phyloP scores from a whole-genome alignment of 2,797 vertebrate genomes.

The Malacoctenus gilli region DNA sequence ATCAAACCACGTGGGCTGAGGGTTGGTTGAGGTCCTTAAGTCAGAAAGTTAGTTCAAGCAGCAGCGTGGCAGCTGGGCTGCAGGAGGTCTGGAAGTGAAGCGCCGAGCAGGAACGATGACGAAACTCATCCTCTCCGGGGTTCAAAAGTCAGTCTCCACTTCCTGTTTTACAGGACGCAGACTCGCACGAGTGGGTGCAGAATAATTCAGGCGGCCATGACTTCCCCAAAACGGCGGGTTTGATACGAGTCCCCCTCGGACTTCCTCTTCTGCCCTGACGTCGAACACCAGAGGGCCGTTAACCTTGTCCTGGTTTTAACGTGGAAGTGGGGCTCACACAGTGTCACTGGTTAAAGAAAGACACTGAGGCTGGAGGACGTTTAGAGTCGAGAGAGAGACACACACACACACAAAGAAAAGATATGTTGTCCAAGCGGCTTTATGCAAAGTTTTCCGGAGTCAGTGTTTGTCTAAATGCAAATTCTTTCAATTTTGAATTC shows the following conservation, averaged over 20 bases:
- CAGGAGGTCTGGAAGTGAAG: slow-evolving; percentile 46
- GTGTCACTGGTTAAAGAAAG: not conserved
- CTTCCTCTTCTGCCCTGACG: slow-evolving; percentile 49
- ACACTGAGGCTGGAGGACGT: too few species aligned
- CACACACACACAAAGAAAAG: too few species aligned
- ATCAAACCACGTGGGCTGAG: slow-evolving; percentile 7
- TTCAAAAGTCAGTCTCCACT: slow-evolving; percentile 76
- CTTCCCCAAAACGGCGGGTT: slow-evolving; percentile 63
- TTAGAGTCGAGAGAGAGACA: too few species aligned
- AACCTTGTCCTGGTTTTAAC: slow-evolving; percentile 57
- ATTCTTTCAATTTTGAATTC: too few species aligned
- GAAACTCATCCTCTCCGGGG: slow-evolving; percentile 69
- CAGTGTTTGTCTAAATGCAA: too few species aligned
- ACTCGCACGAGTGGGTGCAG: slow-evolving; percentile 53
- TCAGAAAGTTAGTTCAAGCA: slow-evolving; percentile 43
- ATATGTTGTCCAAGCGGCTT: too few species aligned
- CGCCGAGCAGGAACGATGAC: slow-evolving; percentile 60
- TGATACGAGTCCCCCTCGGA: slow-evolving; percentile 40
- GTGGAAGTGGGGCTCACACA: slow-evolving; percentile 25
- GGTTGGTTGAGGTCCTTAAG: not conserved
- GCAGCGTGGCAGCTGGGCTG: slow-evolving; percentile 7
- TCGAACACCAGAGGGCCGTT: slow-evolving; percentile 45
- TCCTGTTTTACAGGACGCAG: slow-evolving; percentile 81
- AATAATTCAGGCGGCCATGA: slow-evolving; percentile 54
- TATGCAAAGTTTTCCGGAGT: too few species aligned